Evolutionary conservation across 1,140 invertebrate species (phyloP), one percentile per base, ranked within the genome.

Genomic region (Lasaia peninsularis): DNA sequence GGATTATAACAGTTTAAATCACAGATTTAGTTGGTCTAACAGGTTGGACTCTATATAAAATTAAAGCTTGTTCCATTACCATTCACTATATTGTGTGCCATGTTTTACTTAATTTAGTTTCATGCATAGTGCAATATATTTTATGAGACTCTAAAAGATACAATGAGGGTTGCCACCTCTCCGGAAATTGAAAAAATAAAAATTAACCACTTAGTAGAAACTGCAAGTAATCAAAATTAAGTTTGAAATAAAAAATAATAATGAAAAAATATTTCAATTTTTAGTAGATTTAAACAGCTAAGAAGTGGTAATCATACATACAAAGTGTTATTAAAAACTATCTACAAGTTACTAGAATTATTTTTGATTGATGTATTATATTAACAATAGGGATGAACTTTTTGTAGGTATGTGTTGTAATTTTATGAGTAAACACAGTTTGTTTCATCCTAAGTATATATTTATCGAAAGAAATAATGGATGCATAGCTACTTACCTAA

Each of bases 1-100:
- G 44, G 44, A 18, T n/a, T 48, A 48, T 48, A 48, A 48, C 20
- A 48, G 24, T 48, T 48, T 48, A n/a, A 16, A 48, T 48, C 44
- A 48, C 44, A 48, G 44, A 28, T 48, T 48, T 21, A 11, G 20
- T 48, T 48, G 44, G 44, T 48, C 44, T 1, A 24, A 48, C 5
- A 4, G 20, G 20, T 48, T 20, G 21, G 44, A 48, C 44, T 28
- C 24, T 11, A 20, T 48, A 6, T 24, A 48, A 34, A 48, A 48
- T 48, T 48, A 48, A 48, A 48, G 44, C 44, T 48, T 48, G 44
- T 20, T 48, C n/a, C 21, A 10, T 20, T 21, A n/a, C 20, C 9
- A 11, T 48, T 18, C 44, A 20, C 44, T n/a, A 48, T 48, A 21
- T 48, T 48, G 44, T 48, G 44, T 48, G 44, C 44, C 44, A 48